phyloP scores from a whole-genome alignment of 2,113 vertebrate genomes.

The Cephalopholis sonnerati region DNA sequence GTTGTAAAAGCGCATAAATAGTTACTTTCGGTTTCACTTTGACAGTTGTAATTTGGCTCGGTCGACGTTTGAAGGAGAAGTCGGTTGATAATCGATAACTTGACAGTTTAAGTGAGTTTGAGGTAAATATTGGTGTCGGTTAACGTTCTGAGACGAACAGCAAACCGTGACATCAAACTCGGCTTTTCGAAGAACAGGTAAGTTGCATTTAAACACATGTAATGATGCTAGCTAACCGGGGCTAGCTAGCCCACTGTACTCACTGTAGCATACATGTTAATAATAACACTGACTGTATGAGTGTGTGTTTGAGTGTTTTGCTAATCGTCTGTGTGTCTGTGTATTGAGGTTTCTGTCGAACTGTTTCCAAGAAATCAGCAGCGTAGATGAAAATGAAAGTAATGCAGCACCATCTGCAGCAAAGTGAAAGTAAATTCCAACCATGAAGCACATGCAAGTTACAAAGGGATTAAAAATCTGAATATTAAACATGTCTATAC shows the following conservation, averaged over 20 bases:
- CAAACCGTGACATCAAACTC: accelerated
- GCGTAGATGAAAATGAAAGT: constrained; percentile 52
- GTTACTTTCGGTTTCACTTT: constrained; percentile 61
- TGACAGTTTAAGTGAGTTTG: accelerated
- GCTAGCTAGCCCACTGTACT: not conserved
- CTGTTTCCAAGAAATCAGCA: constrained; percentile 49
- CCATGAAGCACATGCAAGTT: accelerated
- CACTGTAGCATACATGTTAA: no score
- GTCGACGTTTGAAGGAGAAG: not conserved
- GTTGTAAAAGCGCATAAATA: accelerated
- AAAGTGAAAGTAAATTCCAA: constrained; percentile 25
- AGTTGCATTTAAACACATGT: constrained; percentile 5
- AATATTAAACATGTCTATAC: not conserved
- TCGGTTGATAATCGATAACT: not conserved
- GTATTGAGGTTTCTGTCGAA: accelerated
- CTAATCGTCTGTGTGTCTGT: not conserved
- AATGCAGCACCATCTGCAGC: accelerated
- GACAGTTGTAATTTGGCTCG: accelerated
- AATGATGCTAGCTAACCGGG: accelerated
- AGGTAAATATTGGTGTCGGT: not conserved
- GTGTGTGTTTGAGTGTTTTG: not conserved
- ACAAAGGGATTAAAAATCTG: accelerated
- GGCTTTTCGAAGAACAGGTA: not conserved
- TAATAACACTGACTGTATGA: accelerated
- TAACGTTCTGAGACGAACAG: not conserved